These are phyloP conservation scores for Tyrannus savana DNA, from an alignment of 2,113 vertebrate genomes.

Conservation along the genomic window DNA sequence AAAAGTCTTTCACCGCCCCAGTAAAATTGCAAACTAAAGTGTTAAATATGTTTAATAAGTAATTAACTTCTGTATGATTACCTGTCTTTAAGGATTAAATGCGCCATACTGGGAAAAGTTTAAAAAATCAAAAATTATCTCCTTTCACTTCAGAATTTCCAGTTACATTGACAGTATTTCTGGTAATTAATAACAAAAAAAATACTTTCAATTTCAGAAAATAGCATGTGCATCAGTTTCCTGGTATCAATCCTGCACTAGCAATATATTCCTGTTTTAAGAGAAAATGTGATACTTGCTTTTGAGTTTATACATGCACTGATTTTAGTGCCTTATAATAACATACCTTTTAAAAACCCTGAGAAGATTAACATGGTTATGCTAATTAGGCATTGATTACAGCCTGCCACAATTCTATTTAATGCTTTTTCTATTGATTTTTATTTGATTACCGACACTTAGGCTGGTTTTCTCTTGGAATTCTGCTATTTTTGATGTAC, in stretches of 20 bases:
- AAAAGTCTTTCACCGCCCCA: neutral
- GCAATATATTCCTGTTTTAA: neutral
- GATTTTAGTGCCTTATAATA: neutral
- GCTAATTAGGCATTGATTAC: slow-evolving; percentile 4
- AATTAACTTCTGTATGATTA: neutral
- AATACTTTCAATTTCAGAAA: neutral
- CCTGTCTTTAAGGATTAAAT: neutral
- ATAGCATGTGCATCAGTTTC: neutral
- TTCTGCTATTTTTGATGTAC: neutral
- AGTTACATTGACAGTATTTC: neutral
- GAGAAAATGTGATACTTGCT: neutral
- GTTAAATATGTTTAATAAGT: neutral
- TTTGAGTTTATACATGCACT: neutral
- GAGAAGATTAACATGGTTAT: neutral
- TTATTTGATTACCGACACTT: neutral
- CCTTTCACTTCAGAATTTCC: neutral
- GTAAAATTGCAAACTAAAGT: neutral
- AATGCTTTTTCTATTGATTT: neutral
- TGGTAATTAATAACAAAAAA: neutral
- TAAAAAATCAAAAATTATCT: neutral
- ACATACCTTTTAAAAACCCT: neutral
- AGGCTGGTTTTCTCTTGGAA: neutral
- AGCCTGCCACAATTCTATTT: neutral
- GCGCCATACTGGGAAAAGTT: neutral
- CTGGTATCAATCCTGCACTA: neutral